phyloP scores from a whole-genome alignment of 2,797 vertebrate genomes.

The Gambusia yucatana region DNA sequence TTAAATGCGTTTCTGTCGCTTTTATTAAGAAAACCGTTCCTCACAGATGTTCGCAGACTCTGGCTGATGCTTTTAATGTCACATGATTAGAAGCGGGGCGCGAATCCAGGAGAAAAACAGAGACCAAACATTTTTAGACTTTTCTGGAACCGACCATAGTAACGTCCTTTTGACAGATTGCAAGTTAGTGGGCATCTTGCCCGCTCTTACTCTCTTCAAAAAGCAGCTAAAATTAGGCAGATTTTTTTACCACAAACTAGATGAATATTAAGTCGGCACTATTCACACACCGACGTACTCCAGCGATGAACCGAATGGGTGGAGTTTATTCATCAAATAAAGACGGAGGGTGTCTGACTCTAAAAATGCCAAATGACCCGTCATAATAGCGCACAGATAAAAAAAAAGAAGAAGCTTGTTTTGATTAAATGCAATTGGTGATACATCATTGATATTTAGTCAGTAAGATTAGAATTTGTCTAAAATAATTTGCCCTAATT shows the following conservation, averaged over 20 bases:
- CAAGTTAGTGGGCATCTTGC: not conserved
- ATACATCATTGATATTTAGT: not conserved
- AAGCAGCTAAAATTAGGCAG: not conserved
- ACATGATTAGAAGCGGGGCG: slow-evolving; percentile 1
- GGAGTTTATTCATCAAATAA: not conserved
- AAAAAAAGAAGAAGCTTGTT: not conserved
- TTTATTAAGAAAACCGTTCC: not conserved
- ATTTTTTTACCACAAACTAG: not conserved
- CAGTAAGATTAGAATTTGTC: not conserved
- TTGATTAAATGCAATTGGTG: not conserved
- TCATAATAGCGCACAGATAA: not conserved
- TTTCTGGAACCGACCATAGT: not conserved
- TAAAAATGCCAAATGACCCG: not conserved
- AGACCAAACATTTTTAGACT: not conserved
- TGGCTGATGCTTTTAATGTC: not conserved
- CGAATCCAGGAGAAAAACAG: not conserved
- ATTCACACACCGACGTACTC: not conserved
- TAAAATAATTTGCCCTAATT: not conserved
- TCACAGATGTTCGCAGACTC: not conserved
- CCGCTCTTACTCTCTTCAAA: not conserved
- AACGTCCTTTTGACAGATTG: not conserved
- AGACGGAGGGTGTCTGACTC: not conserved
- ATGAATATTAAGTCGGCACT: not conserved
- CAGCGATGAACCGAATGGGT: not conserved
- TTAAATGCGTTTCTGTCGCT: not conserved